Base-by-base conservation (phyloP, 1,140 invertebrate species). In the Penaeus indicus region DNA sequence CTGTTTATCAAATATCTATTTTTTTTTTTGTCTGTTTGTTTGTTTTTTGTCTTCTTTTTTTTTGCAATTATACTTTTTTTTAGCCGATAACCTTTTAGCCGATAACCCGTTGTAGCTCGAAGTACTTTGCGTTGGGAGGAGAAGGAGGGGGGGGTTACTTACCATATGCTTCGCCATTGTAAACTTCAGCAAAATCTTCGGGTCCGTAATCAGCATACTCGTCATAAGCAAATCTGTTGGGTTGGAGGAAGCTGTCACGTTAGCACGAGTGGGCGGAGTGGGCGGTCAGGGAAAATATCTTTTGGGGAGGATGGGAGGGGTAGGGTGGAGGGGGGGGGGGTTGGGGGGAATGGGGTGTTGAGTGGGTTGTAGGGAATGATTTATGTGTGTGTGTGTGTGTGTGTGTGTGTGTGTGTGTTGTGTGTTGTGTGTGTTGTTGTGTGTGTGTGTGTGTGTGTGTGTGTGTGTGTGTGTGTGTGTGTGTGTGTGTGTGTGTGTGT, bases 141-240 rank as follows among this genome's bases (percentile, higher is more conserved):
- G 54, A 8, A 54, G 54, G 54, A 16, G 54, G 54, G 54, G 13
- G 54, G 11, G 54, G 54, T 79, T 88, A 88, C 86, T 88, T 88
- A 88, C 86, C 86, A 42, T 88, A 88, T 18, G 80, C 64, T 64
- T 88, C 86, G 42, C 86, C 86, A 78, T 84, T 88, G 81, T 88
- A 88, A 62, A 88, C 86, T 82, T 88, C 86, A 42, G 86, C 64
- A 83, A 88, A 88, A 22, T 88, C 86, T 69, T 88, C 86, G 3
- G 86, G 86, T 25, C 86, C 86, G 21, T 88, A 88, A 72, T 88
- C 86, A 25, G 80, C 86, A 77, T 88, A 88, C 27, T 88, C 86
- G 21, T 88, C 86, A 69, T 88, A 88, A 32, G 86, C 80, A 61
- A 88, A 88, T 77, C 86, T 88, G 86, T 63, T 77, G 86, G 47